Evolutionary conservation across 2,113 vertebrate genomes (phyloP), one percentile per base, ranked within the genome.

Genomic region (Pyxicephalus adspersus): DNA sequence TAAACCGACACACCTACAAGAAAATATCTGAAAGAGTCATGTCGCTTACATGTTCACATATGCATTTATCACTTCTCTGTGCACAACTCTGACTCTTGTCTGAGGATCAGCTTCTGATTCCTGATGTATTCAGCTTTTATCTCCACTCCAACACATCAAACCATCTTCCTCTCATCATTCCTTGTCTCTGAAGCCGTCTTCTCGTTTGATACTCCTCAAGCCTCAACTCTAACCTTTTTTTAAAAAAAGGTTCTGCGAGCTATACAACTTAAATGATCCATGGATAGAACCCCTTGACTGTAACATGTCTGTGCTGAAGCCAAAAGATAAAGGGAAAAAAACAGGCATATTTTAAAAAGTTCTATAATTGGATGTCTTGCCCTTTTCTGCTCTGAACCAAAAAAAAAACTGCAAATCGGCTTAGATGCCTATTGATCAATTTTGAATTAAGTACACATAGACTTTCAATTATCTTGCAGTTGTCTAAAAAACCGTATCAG

Each of bases 191-290:
- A 74, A 74, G 71, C 54, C 54, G 20, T 58, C 26, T 38, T 74
- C 71, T 29, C 20, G 29, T 74, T 74, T 74, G 54, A 74, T 74
- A 74, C 71, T 74, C 54, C n/a, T 74, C 71, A 58, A n/a, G 34
- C 71, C 54, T 58, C 71, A 74, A 38, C 71, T 74, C 29, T 74
- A 60, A 74, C 71, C 71, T 38, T 60, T 60, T 74, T 45, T 45
- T 45, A 73, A 34, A 31, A 73, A 73, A 73, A 74, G 34, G 58
- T 74, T n/a, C 23, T 8, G 7, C 28, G 18, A 74, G 29, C 22
- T 29, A 54, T 58, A 74, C 71, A 74, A 74, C 54, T 74, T n/a
- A 58, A 58, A 74, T 74, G 54, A 74, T 74, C 29, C 54, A 38
- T 17, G n/a, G 54, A 60, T 74, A 58, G 54, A 74, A 45, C 38